Evolutionary conservation across 1,140 invertebrate genomes (phyloP), one percentile per base, ranked within the genome.

Genomic region (Triops longicaudatus): DNA sequence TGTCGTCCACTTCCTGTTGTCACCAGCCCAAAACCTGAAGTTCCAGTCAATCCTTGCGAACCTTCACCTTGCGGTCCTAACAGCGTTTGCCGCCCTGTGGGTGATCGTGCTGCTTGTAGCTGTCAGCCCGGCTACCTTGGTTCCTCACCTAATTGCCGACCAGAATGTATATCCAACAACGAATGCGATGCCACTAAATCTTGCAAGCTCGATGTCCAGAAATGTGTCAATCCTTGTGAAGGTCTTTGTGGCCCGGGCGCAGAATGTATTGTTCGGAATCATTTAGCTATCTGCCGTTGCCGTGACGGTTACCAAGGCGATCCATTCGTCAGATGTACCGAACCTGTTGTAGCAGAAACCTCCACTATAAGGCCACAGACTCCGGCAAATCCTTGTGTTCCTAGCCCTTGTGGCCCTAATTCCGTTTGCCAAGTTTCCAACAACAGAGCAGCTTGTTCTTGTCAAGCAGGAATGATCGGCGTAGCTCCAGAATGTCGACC

Each of bases 121-220:
- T 85, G 84, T 77, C 80, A 82, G 26, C 75, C 80, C 12, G 83
- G 81, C 43, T 82, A 82, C 77, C 80, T 80, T 42, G 84, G 84
- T 26, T 80, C 83, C 79, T 79, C 80, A 28, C 93, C 91, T 81
- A 88, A 77, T 26, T 77, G 76, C 41, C 10, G 76, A 28, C 76
- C 76, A 0, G 74, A 73, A 85, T 96, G 93, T 81, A 84, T 86
- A 72, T 82, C 79, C 9, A 88, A 92, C 79, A 83, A 86, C 0
- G 89, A 96, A 50, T 96, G 94, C 81, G 88, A 90, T 0, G 88
- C 89, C 31, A 93, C 94, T 79, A 93, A 94, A n/a, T 43, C 63
- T 5, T 75, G 72, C 28, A 63, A 63, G 17, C 50, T 63, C 3
- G 72, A 72, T 37, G 71, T 73, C 72, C 22, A 73, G 7, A 76